Conservation (phyloP, 2,797 vertebrate species). For the Cetoscarus ocellatus region DNA sequence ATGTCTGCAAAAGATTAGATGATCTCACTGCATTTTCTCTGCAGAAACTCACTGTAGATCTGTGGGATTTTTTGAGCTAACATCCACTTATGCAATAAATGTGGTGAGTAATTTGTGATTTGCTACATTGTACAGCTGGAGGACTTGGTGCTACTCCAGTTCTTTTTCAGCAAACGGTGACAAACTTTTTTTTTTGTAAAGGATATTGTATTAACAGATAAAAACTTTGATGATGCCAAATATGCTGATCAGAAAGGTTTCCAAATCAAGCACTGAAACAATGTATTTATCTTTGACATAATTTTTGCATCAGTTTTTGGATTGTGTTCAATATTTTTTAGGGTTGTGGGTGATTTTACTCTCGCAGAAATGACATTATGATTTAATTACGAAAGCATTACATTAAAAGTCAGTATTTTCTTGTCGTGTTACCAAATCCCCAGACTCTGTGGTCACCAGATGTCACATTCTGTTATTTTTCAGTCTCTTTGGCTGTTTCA, state of each 20-base stretch:
- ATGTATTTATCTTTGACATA: neutral
- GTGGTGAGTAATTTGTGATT: slow-evolving; percentile 23
- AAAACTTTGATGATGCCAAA: neutral
- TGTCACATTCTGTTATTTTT: neutral
- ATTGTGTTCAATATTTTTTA: neutral
- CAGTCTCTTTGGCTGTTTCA: neutral
- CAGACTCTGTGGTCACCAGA: slow-evolving; percentile 4
- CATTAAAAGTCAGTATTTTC: slow-evolving; percentile 11
- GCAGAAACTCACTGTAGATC: slow-evolving; percentile 2
- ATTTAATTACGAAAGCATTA: neutral
- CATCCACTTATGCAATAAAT: slow-evolving; percentile 17
- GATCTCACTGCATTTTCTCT: slow-evolving; percentile 11
- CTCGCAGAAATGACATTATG: neutral
- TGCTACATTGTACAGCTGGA: slow-evolving; percentile 9
- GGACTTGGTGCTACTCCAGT: slow-evolving; percentile 8
- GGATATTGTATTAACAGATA: neutral
- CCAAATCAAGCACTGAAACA: neutral
- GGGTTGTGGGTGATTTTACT: neutral
- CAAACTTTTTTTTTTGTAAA: neutral
- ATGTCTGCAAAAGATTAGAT: slow-evolving; percentile 3
- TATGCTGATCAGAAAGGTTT: neutral
- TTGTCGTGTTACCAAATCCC: neutral
- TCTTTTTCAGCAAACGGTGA: slow-evolving; percentile 7
- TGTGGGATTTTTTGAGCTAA: slow-evolving; percentile 12
- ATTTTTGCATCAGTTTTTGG: neutral